Evolutionary conservation across 2,797 vertebrate species (phyloP), one percentile per base, ranked within the genome.

Genomic region (Oreortyx pictus): DNA sequence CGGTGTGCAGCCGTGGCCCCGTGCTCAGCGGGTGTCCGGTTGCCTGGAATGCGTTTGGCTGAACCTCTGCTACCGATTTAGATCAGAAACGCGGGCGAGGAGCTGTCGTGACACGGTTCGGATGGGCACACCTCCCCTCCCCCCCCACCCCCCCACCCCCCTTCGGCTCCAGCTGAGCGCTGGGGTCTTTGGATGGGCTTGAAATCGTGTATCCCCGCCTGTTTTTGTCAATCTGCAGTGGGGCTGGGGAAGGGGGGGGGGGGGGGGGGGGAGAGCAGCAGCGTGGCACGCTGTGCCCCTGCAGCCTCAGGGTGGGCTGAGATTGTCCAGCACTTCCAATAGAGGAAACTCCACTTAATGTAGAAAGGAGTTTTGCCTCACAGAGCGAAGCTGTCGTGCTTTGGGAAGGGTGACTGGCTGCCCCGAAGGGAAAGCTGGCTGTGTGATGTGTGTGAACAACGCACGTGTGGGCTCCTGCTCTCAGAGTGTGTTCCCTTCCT

Each of bases 381-480:
- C 19, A 31, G 6, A 35, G 57, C 3, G 12, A 60, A 60, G 77
- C 39, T 46, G 29, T 27, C 6, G 0, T 8, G 17, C 31, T 37
- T 57, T 41, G 46, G 39, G 47, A 10, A 0, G 3, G 49, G 24
- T 7, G 27, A 14, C 17, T 0, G 1, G 11, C 39, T 54, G 9
- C 27, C n/a, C 39, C 6, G 29, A 62, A 72, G 15, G 4, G 31
- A 61, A 20, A 67, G 25, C 62, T 57, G 1, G 2, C 7, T 2
- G 29, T 6, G 3, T 14, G 41, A 5, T 4, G 5, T 14, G 61
- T 29, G 27, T 25, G 14, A 29, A 29, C 50, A 17, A 10, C 50
- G 10, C 27, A 27, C 7, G 0, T 0, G 0, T 0, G 4, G 46
- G 7, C 8, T 14, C 43, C 9, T 8, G n/a, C 29, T 15, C 49